Conservation (phyloP, 2,113 vertebrate genomes). For the Colius striatus region DNA sequence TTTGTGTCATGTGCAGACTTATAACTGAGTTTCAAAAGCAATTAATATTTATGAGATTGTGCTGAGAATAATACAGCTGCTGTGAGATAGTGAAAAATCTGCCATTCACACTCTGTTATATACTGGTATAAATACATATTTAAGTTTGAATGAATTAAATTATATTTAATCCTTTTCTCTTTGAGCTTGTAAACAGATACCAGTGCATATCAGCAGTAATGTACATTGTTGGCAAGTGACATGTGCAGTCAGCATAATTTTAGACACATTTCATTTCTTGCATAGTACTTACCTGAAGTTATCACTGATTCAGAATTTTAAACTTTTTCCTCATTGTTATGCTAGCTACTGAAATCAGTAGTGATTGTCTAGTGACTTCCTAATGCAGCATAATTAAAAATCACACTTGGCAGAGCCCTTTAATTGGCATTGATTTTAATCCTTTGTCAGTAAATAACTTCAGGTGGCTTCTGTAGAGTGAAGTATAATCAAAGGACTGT, state of each 20-base stretch:
- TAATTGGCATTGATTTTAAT: slow-evolving; percentile 11
- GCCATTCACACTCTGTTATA: neutral
- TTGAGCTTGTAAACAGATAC: slow-evolving; percentile 17
- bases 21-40: slow-evolving; percentile 2
- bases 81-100: slow-evolving; percentile 12
- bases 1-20: slow-evolving; percentile 6
- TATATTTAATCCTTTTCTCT: slow-evolving; percentile 17
- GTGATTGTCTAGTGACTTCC: neutral
- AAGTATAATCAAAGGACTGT: neutral
- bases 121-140: slow-evolving; percentile 15
- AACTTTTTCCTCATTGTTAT: neutral
- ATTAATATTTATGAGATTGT: slow-evolving; percentile 56
- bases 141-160: slow-evolving; percentile 30
- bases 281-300: neutral
- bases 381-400: slow-evolving; percentile 26
- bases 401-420: neutral
- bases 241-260: slow-evolving; percentile 16
- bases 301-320: neutral
- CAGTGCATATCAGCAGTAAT: neutral
- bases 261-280: neutral
- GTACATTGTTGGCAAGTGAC: neutral
- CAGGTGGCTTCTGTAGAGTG: neutral
- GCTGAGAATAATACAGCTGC: slow-evolving; percentile 11
- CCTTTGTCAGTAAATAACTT: slow-evolving; percentile 1
- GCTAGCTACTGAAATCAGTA: neutral